Base-by-base conservation (phyloP, 2,797 vertebrate species). In the Novumbra hubbsi region DNA sequence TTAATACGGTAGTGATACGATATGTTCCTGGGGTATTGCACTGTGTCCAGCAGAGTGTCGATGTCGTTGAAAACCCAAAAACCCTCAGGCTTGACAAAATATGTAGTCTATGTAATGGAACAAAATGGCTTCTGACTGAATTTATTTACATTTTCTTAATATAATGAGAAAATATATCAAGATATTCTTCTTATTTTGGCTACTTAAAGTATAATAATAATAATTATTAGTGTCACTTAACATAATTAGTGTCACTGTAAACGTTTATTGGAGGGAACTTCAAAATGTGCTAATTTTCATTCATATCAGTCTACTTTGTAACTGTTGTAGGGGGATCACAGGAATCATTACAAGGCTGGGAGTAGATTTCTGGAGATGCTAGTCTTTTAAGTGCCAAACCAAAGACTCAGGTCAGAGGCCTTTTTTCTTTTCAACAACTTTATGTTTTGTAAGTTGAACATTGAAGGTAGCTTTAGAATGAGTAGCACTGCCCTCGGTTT, bases 341-440 rank as follows among this genome's bases (percentile, higher is more conserved):
- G 3, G 27, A 5, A 30, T 17, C 27, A 19, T 30, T 30, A 32
- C 30, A 17, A 50, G 19, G 17, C 11, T 65, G 19, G 45, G 27
- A 38, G 21, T n/a, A 7, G n/a, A 9, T 57, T 21, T 60, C 7
- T 60, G 49, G 28, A n/a, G n/a, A 30, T 30, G 57, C 71, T 30
- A 63, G 32, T 30, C 19, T 72, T 74, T 50, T 60, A 83, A 73
- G 73, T 84, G 78, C 76, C 74, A 80, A 78, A 79, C 79, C 77
- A 77, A 83, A 79, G 71, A 78, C 57, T 9, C 62, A 17, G 24
- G 74, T 66, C 38, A 71, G 38, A 48, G 66, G 69, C 55, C 62
- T 64, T 64, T 28, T 15, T 63, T 64, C 27, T 30, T 28, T 14
- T 28, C 62, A 64, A 8, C 30, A 65, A 16, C 63, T 30, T 7